Percentiles rank a stretch among this genome's conserved stretches.
phyloP scores from a whole-genome alignment of 2,888 invertebrate genomes.

The Thumatha senex region DNA sequence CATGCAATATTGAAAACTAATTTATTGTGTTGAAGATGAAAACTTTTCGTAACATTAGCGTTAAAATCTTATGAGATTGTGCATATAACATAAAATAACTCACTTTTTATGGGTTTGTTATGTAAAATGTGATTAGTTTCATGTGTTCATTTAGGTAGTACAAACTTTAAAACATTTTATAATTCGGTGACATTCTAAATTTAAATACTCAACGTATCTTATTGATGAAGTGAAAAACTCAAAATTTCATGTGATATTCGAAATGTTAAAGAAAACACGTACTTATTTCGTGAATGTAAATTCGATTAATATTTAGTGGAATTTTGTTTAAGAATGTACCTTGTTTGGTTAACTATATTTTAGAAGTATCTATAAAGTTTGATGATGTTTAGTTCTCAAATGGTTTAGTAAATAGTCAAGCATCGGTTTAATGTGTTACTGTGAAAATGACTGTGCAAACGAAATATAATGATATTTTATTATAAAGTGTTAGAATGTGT shows the following conservation, averaged over 20 bases:
- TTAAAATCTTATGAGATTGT: conserved; percentile 5
- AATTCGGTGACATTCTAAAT: too few species aligned
- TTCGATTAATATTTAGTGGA: background rate
- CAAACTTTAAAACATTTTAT: too few species aligned
- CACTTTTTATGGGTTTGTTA: too few species aligned
- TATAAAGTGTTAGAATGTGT: conserved; percentile 45
- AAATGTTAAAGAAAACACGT: background rate
- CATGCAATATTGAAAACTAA: too few species aligned
- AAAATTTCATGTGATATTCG: background rate
- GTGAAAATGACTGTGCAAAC: conserved; percentile 12
- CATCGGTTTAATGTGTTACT: conserved; percentile 3
- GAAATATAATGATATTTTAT: conserved; percentile 35
- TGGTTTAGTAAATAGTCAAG: conserved; percentile 6
- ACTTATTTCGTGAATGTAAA: background rate
- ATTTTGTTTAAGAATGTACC: background rate
- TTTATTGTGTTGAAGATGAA: too few species aligned
- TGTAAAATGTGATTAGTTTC: too few species aligned
- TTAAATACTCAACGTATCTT: too few species aligned
- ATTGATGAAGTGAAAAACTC: background rate
- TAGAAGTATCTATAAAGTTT: background rate
- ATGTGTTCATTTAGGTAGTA: too few species aligned
- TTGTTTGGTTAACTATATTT: background rate
- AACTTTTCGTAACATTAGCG: conserved; percentile 4
- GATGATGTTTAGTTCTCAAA: conserved; percentile 11
- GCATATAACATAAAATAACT: background rate